phyloP scores from a whole-genome alignment of 1,140 invertebrate species.

The Lepidurus packardi region DNA sequence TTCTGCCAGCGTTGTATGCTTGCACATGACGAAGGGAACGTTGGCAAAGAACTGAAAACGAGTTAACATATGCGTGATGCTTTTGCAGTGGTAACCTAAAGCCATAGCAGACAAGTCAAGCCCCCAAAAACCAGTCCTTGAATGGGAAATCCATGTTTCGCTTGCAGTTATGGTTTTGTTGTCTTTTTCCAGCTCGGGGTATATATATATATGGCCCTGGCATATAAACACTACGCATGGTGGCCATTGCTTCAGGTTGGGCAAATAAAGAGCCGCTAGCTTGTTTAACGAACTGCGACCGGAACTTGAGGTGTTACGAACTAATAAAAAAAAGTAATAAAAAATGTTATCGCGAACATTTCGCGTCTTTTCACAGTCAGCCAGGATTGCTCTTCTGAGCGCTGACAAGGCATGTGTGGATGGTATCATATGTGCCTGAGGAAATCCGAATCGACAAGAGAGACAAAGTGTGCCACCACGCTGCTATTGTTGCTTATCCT shows the following conservation, averaged over 20 bases:
- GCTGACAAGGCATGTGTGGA: slow-evolving; percentile 11
- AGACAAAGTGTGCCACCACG: not conserved
- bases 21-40: not conserved
- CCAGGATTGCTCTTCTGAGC: not conserved
- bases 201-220: not conserved
- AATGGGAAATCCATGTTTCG: slow-evolving; percentile 8
- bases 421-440: not conserved
- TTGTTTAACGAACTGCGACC: slow-evolving; percentile 10
- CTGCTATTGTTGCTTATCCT: slow-evolving; percentile 18
- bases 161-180: slow-evolving; percentile 9
- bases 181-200: not conserved
- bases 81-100: slow-evolving; percentile 22
- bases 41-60: not conserved
- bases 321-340: not conserved
- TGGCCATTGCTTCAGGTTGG: not conserved
- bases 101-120: not conserved
- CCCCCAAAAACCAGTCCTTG: slow-evolving; percentile 13
- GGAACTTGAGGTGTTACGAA: not conserved
- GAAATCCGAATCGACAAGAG: not conserved
- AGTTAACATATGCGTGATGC: not conserved
- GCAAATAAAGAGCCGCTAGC: slow-evolving; percentile 8
- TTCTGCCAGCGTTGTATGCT: not conserved
- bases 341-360: not conserved
- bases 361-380: not conserved
- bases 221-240: not conserved